Evolutionary conservation across 2,113 vertebrate genomes (phyloP).

Genomic region (Arenaria interpres): DNA sequence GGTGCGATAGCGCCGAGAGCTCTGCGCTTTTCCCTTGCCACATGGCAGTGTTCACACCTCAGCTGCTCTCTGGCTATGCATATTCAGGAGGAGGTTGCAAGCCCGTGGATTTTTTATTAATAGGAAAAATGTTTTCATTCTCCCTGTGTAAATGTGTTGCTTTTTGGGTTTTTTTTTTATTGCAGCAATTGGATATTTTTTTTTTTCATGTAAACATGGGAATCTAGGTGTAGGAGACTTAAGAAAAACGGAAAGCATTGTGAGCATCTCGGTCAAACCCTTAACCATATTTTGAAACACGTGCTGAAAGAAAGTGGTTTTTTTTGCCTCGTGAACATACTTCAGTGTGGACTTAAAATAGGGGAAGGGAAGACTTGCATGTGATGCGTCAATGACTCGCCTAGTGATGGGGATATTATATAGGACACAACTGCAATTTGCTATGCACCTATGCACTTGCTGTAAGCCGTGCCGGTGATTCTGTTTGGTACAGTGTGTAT

Average conservation of each 20-base stretch:
- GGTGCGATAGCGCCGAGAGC: not conserved
- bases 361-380: not conserved
- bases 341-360: not conserved
- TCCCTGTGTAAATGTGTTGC: not conserved
- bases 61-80: conserved; percentile 28
- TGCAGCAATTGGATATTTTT: not conserved
- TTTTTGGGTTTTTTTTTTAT: not conserved
- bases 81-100: conserved; percentile 36
- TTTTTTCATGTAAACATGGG: not conserved
- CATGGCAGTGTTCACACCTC: conserved; percentile 55
- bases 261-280: not conserved
- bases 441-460: not conserved
- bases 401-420: not conserved
- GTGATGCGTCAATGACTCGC: not conserved
- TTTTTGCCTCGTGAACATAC: not conserved
- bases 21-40: conserved; percentile 5
- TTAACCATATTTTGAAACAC: not conserved
- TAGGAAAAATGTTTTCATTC: not conserved
- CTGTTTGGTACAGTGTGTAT: not conserved
- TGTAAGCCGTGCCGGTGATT: not conserved
- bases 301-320: not conserved
- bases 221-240: not conserved
- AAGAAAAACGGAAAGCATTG: not conserved
- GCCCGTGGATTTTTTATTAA: not conserved
- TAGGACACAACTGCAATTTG: not conserved